phyloP scores from a whole-genome alignment of 2,113 vertebrate genomes.

The Acrocephalus arundinaceus region DNA sequence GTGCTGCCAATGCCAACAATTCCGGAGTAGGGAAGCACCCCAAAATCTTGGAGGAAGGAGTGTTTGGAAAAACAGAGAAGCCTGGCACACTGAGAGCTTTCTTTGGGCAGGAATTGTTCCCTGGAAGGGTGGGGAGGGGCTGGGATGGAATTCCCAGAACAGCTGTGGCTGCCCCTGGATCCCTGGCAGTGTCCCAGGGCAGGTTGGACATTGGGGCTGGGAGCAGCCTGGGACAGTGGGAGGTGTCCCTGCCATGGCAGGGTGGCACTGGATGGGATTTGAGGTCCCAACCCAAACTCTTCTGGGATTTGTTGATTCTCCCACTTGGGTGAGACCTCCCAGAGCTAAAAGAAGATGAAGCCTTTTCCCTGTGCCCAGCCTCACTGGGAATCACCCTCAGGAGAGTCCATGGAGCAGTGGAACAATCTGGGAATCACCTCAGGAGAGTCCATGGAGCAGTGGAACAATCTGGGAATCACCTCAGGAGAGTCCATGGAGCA shows the following conservation, averaged over 20 bases:
- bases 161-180: background rate
- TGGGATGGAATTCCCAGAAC: background rate
- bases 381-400: background rate
- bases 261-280: fast-evolving
- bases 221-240: background rate
- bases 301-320: background rate
- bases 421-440: background rate
- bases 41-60: background rate
- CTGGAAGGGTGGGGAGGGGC: background rate
- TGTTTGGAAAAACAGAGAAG: background rate
- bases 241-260: background rate
- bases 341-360: background rate
- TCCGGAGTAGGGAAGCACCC: background rate
- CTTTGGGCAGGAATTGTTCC: background rate
- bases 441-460: too few relatives aligned
- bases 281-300: fast-evolving
- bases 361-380: background rate
- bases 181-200: background rate
- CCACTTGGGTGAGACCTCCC: background rate
- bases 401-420: background rate
- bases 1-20: background rate
- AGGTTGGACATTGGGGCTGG: background rate
- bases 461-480: too few relatives aligned
- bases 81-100: background rate
- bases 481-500: too few relatives aligned